phyloP scores from a whole-genome alignment of 2,888 invertebrate species.

The Heliconius cydno region DNA sequence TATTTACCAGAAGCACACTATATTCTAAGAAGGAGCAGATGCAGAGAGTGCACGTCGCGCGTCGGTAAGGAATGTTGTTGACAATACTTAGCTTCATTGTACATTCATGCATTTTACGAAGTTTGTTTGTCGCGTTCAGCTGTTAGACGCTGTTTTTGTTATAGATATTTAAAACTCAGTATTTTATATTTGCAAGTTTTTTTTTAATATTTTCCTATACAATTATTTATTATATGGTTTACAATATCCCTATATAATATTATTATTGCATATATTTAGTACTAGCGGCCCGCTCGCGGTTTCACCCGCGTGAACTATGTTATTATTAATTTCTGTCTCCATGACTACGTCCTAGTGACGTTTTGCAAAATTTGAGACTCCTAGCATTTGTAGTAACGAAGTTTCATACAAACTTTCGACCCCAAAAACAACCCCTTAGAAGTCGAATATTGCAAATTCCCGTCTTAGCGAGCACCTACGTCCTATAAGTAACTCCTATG shows the following conservation, averaged over 20 bases:
- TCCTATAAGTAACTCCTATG: too few species aligned
- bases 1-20: conserved; percentile 47
- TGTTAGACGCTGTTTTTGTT: not conserved
- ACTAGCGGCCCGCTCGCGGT: too few species aligned
- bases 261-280: too few species aligned
- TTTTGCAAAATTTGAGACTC: too few species aligned
- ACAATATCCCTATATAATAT: not conserved
- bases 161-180: not conserved
- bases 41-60: conserved; percentile 49
- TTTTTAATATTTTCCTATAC: not conserved
- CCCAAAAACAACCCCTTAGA: too few species aligned
- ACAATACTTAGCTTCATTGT: conserved; percentile 51
- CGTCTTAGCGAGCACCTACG: too few species aligned
- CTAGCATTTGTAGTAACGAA: too few species aligned
- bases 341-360: too few species aligned
- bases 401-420: too few species aligned
- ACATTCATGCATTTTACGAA: conserved; percentile 46
- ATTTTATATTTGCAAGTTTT: not conserved
- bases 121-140: conserved; percentile 1
- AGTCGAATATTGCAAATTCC: too few species aligned
- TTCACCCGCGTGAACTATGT: too few species aligned
- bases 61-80: conserved; percentile 50
- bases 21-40: conserved; percentile 43
- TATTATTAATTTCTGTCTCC: too few species aligned
- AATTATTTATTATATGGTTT: not conserved